Conservation (phyloP, 2,113 vertebrate species). For the Hyla sarda region DNA sequence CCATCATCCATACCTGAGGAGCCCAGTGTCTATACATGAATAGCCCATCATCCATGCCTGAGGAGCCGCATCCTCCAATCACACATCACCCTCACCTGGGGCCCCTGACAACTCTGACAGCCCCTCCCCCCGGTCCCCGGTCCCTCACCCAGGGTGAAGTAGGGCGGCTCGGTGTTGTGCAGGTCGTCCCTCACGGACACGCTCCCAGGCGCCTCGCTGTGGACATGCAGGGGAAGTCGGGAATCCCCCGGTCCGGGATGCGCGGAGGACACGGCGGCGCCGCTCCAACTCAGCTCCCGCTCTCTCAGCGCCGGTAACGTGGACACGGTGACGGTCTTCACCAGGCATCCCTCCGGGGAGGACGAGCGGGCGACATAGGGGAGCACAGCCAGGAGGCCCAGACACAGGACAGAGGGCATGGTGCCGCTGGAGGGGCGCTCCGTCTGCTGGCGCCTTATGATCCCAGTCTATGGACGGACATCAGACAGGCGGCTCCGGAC, state of each 20-base stretch:
- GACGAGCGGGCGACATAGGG: constrained; percentile 61
- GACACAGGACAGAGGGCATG: constrained; percentile 57
- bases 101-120: too few relatives aligned
- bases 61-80: background rate
- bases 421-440: constrained; percentile 46
- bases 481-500: background rate
- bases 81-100: background rate
- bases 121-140: background rate
- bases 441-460: too few relatives aligned
- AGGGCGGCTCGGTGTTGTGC: constrained; percentile 97
- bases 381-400: constrained; percentile 59
- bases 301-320: constrained; percentile 92
- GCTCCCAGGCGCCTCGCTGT: constrained; percentile 92
- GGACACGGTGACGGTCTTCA: constrained; percentile 93
- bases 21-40: too few relatives aligned
- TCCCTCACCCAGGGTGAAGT: constrained; percentile 94
- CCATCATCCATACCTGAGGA: too few relatives aligned
- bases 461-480: background rate
- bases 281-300: constrained; percentile 93
- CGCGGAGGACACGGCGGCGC: constrained; percentile 72
- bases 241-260: constrained; percentile 80
- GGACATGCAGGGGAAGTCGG: constrained; percentile 91
- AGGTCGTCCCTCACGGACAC: constrained; percentile 96
- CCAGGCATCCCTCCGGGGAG: constrained; percentile 75
- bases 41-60: too few relatives aligned